Evolutionary conservation across 2,797 vertebrate genomes (phyloP), one percentile per base, ranked within the genome.

Genomic region (Lutjanus argentimaculatus): DNA sequence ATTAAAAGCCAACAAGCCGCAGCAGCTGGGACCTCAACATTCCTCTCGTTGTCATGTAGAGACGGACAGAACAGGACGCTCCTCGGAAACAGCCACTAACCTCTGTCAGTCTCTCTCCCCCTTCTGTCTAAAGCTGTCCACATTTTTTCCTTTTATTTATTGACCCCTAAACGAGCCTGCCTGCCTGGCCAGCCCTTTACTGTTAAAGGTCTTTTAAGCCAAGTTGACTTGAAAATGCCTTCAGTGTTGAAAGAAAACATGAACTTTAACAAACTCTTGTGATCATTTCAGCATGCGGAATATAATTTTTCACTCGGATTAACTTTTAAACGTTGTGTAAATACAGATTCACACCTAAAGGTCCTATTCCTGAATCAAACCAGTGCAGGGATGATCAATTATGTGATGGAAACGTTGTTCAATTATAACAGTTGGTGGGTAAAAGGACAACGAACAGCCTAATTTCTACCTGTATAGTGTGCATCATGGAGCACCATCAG

Each of bases 11-110:
- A 90, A 86, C 86, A 85, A 83, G 71, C 84, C 75, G 52, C 88
- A 85, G 90, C 90, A 93, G 91, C 92, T 91, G 85, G 87, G 84
- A 90, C 87, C 85, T 86, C 85, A 87, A n/a, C 92, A 90, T 93
- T 94, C 89, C 85, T 90, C 76, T 67, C 36, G 76, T 85, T 85
- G 91, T 92, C 90, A 90, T 82, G 43, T 85, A 83, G 90, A 92
- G 87, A 93, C 77, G 2, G 71, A 78, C 72, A 43, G 86, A 75
- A 76, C 79, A 73, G 85, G 84, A 86, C 36, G 75, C 83, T 89
- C 80, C 79, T 86, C 56, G 63, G 85, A 93, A 91, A 84, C 73
- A 51, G 76, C 62, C 78, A 82, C 83, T 88, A 87, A 88, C 88
- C 82, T 88, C 89, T 85, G 79, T 88, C 89, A 77, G 59, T 84